phyloP scores from a whole-genome alignment of 2,113 vertebrate species.

The Pongo abelii region DNA sequence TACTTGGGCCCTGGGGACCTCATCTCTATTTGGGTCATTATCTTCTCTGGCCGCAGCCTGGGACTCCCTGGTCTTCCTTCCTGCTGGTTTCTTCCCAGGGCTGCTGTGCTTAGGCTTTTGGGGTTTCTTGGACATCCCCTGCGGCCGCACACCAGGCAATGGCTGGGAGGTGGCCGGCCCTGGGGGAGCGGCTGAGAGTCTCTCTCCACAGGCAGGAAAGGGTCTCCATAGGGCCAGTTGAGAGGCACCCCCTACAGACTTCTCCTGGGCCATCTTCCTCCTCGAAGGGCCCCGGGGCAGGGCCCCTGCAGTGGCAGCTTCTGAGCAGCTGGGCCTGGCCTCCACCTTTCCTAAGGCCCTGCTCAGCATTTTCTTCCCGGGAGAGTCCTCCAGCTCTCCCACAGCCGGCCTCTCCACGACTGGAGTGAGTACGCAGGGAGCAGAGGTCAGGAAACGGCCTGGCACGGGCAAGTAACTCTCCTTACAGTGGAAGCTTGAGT shows the following conservation, averaged over 20 bases:
- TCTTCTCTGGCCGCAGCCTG: not conserved
- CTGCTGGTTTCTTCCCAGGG: not conserved
- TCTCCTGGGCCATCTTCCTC: not conserved
- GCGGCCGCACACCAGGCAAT: not conserved
- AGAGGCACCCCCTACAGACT: not conserved
- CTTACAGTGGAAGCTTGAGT: not conserved
- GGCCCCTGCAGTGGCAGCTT: fast-evolving
- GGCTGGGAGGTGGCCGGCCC: not conserved
- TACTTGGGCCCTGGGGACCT: not conserved
- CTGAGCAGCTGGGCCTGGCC: not conserved
- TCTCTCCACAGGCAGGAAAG: not conserved
- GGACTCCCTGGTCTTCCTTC: not conserved
- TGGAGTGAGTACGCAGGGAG: not conserved
- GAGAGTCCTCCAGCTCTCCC: not conserved
- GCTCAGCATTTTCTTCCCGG: not conserved
- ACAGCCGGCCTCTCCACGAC: not conserved
- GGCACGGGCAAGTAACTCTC: not conserved
- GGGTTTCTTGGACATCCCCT: not conserved
- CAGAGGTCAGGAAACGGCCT: not conserved
- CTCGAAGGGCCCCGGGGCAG: not conserved
- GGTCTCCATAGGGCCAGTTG: not conserved
- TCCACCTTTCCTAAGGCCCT: not conserved
- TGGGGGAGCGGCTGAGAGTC: not conserved
- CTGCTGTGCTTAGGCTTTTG: not conserved
- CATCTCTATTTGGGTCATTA: not conserved